Evolutionary conservation across 2,797 vertebrate genomes (phyloP).

Genomic region (Sternotherus odoratus): DNA sequence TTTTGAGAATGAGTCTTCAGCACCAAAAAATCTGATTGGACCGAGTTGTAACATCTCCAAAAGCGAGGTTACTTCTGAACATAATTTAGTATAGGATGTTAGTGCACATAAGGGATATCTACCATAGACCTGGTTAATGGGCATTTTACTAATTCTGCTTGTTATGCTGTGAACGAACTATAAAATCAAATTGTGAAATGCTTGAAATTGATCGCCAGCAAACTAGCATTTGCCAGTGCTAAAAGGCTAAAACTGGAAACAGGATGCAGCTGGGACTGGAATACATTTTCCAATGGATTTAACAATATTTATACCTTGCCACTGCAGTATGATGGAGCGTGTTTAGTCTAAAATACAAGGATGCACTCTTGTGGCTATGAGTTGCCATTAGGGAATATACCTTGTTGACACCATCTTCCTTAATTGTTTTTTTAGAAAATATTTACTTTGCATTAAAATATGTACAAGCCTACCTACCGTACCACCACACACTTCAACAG

Average conservation of each 20-base stretch:
- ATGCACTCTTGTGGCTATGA: slow-evolving; percentile 58
- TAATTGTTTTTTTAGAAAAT: neutral
- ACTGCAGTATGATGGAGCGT: neutral
- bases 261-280: neutral
- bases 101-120: neutral
- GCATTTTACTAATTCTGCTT: neutral
- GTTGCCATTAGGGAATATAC: neutral
- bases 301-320: neutral
- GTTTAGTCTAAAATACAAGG: slow-evolving; percentile 24
- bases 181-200: neutral
- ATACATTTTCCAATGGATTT: neutral
- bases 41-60: neutral
- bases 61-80: neutral
- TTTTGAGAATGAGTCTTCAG: neutral
- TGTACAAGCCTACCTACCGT: neutral
- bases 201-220: neutral
- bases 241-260: neutral
- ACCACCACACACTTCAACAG: too few species aligned
- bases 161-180: neutral
- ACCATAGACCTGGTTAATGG: neutral
- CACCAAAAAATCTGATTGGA: neutral
- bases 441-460: neutral
- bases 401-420: neutral
- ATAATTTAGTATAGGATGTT: neutral
- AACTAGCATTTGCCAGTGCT: accelerated